phyloP scores from a whole-genome alignment of 1,140 invertebrate species.

The Hycleus phaleratus region DNA sequence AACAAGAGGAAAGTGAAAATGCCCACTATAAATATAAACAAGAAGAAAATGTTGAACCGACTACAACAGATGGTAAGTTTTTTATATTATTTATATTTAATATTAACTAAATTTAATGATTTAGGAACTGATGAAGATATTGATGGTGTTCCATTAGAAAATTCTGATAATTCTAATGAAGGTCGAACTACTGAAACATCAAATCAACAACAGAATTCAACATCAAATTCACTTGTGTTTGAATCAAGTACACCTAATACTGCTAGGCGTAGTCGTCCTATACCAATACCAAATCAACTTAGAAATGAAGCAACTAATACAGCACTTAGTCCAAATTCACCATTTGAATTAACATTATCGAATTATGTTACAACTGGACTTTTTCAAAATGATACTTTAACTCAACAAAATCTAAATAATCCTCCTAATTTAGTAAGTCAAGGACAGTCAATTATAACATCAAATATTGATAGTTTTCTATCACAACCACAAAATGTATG shows the following conservation, averaged over 20 bases:
- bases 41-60: constrained; percentile 10
- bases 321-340: too few species aligned
- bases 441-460: too few species aligned
- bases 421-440: too few species aligned
- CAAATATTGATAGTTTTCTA: too few species aligned
- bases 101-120: background rate
- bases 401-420: too few species aligned
- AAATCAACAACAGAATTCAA: background rate
- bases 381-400: too few species aligned
- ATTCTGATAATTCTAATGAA: constrained; percentile 6
- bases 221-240: constrained; percentile 2
- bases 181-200: constrained; percentile 1
- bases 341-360: too few species aligned
- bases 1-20: too few species aligned
- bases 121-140: constrained; percentile 22
- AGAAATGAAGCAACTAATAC: too few species aligned
- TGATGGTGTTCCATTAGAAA: constrained; percentile 22
- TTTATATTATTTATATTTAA: background rate
- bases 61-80: constrained; percentile 13
- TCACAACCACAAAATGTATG: background rate
- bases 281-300: background rate
- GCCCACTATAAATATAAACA: too few species aligned
- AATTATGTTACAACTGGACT: too few species aligned
- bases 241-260: background rate
- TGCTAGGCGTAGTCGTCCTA: background rate